These are phyloP conservation scores for Acrossocheilus fasciatus DNA, from an alignment of 2,797 vertebrate genomes.

Conservation along the genomic window DNA sequence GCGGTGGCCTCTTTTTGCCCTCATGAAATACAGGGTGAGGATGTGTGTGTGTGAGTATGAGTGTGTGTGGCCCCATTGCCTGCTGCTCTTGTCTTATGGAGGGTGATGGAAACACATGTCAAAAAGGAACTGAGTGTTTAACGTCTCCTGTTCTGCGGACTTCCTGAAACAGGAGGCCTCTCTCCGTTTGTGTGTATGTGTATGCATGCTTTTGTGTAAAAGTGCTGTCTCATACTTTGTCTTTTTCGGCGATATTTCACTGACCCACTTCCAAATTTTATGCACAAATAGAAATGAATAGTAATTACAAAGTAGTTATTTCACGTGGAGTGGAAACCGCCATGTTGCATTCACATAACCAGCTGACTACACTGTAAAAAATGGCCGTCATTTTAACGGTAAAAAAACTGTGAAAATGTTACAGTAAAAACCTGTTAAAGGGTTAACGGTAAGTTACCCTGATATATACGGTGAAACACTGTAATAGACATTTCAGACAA, in stretches of 20 bases:
- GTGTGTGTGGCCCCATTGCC: slow-evolving; percentile 40
- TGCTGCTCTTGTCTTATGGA: slow-evolving; percentile 47
- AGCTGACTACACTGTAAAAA: not conserved
- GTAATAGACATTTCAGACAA: too few relatives aligned
- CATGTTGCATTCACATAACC: not conserved
- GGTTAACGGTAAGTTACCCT: too few relatives aligned
- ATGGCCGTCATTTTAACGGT: too few relatives aligned
- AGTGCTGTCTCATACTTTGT: slow-evolving; percentile 86
- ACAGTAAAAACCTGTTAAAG: too few relatives aligned
- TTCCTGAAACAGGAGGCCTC: slow-evolving; percentile 79
- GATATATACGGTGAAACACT: too few relatives aligned
- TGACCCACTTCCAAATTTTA: slow-evolving; percentile 80
- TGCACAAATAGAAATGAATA: not conserved
- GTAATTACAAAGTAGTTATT: not conserved
- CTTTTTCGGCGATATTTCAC: slow-evolving; percentile 69
- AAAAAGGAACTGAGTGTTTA: slow-evolving; percentile 85
- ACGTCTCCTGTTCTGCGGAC: slow-evolving; percentile 78
- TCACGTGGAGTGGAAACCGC: not conserved
- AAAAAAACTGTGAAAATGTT: too few relatives aligned
- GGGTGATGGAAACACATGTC: slow-evolving; percentile 79
- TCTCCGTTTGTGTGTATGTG: slow-evolving; percentile 21
- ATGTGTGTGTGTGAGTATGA: slow-evolving; percentile 3
- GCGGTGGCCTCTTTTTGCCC: slow-evolving; percentile 34
- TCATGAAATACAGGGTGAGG: slow-evolving; percentile 20
- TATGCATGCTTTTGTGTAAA: slow-evolving; percentile 61